A percentile compares a stretch with the other conserved stretches of the same genome.
phyloP scores from a whole-genome alignment of 92 coral and sea anemone genomes.

The Phymanthus crucifer region DNA sequence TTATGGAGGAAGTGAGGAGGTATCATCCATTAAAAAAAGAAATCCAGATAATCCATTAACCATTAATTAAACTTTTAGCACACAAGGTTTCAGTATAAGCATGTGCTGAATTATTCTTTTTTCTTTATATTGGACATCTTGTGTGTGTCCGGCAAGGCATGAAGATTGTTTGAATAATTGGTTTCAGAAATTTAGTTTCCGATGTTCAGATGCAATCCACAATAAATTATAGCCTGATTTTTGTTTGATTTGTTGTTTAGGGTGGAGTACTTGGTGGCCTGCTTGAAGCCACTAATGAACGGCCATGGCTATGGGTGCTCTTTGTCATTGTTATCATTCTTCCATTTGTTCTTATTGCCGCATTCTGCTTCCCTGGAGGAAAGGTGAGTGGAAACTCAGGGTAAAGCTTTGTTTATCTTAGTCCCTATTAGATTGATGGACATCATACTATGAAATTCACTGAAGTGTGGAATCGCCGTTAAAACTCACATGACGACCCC shows the following conservation, averaged over 20 bases:
- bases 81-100: too few relatives aligned
- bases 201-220: background rate
- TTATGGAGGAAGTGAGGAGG: slow-evolving; percentile 80
- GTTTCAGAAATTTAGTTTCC: background rate
- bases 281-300: slow-evolving; percentile 94
- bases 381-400: slow-evolving; percentile 60
- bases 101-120: too few relatives aligned
- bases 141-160: too few relatives aligned
- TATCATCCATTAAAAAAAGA: background rate
- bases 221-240: background rate
- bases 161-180: too few relatives aligned
- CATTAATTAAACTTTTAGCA: too few relatives aligned
- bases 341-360: slow-evolving; percentile 97
- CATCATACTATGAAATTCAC: too few relatives aligned
- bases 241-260: slow-evolving; percentile 19
- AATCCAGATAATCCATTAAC: too few relatives aligned
- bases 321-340: slow-evolving; percentile 89
- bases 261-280: slow-evolving; percentile 86
- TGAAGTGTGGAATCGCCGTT: too few relatives aligned
- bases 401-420: background rate
- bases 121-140: too few relatives aligned
- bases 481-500: too few relatives aligned
- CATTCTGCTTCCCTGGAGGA: slow-evolving; percentile 95
- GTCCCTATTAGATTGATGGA: background rate
- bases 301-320: slow-evolving; percentile 99